Base-by-base conservation (phyloP, 2,113 vertebrate genomes). In the Engystomops pustulosus region DNA sequence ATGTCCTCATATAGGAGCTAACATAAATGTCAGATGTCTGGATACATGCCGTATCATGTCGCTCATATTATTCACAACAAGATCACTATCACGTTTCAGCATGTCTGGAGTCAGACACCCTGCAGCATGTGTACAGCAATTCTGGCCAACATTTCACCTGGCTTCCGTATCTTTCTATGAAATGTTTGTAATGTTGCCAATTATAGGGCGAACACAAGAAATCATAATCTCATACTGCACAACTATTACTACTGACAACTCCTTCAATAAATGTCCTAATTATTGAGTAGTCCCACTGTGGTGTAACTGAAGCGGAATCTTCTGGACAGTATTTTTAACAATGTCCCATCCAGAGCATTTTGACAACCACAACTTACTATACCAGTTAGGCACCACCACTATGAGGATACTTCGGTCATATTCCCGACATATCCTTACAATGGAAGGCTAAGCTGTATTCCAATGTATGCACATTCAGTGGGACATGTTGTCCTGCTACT, bases 21-120 rank as follows among this genome's bases (percentile, higher is more conserved):
- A 65, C 55, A 83, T 76, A 36, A 76, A 76, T 83, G 81, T 83
- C 81, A 83, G 45, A 76, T 62, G 71, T 83, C 41, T 76, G 30
- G 72, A 38, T 72, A 76, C 81, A 67, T 75, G 71, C 55, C 14
- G 58, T 36, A 51, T 76, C 71, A 32, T 34, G 71, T 76, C 12
- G 53, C 81, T 49, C 18, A 25, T 65, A 65, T 83, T 83, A 47
- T 83, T 36, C 81, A 65, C 53, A 67, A 65, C 71, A 65, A 76
- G 71, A 65, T 76, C 38, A 67, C 76, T 67, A 83, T 83, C 81
- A 41, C 60, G 71, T 76, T 83, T 65, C 38, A 72, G 44, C 71
- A 67, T 67, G 81, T 49, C 81, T 49, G 55, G 20, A 34, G 68
- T 23, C n/a, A 76, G 55, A 83, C 53, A 67, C 71, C 81, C 27